Evolutionary conservation across 2,113 vertebrate genomes (phyloP).

Genomic region (Pteruthius melanotis): DNA sequence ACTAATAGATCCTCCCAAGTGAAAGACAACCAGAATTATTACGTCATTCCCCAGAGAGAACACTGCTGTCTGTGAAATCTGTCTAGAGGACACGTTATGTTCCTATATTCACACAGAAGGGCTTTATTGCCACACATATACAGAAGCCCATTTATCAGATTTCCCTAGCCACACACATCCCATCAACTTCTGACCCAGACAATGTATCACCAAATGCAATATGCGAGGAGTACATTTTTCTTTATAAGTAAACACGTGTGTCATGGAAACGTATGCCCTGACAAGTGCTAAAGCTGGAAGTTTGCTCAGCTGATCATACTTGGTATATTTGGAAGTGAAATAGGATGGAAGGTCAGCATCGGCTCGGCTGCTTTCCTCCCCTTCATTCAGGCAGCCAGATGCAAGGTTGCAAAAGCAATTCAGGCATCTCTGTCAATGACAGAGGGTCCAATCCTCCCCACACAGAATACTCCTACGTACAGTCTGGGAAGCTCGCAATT

Average conservation of each 20-base stretch:
- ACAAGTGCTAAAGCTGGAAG: slow-evolving; percentile 21
- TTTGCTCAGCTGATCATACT: not conserved
- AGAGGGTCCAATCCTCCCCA: slow-evolving; percentile 41
- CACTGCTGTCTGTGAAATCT: not conserved
- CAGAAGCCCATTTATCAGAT: not conserved
- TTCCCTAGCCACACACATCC: not conserved
- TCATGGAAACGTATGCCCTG: not conserved
- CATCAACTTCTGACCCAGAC: not conserved
- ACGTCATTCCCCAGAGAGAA: not conserved
- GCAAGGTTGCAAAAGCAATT: slow-evolving; percentile 53
- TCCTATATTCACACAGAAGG: not conserved
- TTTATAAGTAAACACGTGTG: not conserved
- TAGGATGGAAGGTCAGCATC: not conserved
- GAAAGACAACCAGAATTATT: not conserved
- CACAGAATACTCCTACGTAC: slow-evolving; percentile 47
- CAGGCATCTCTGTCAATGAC: slow-evolving; percentile 41
- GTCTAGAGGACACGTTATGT: not conserved
- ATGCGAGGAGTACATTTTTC: not conserved
- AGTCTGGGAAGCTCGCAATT: slow-evolving; percentile 53
- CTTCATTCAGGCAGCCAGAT: slow-evolving; percentile 48
- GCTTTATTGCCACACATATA: not conserved
- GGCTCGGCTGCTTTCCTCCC: slow-evolving; percentile 10
- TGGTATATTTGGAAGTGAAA: slow-evolving; percentile 13
- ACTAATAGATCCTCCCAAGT: not conserved
- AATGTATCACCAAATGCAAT: not conserved